Base-by-base conservation (phyloP, 2,113 vertebrate species). In the Hymenochirus boettgeri region DNA sequence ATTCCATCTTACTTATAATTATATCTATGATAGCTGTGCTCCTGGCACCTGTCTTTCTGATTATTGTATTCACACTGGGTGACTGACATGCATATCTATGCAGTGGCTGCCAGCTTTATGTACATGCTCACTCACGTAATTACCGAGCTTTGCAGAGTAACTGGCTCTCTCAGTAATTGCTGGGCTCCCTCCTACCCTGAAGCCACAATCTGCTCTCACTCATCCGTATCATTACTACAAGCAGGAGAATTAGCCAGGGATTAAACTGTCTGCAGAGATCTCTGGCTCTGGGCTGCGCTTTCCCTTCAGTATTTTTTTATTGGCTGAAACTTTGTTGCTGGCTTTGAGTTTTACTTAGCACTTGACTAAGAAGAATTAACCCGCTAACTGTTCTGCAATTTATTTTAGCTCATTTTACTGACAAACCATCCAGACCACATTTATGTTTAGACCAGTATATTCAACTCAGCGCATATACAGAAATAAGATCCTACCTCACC, bases 141-240 rank as follows among this genome's bases (percentile, higher is more conserved):
- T 71, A 47, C 29, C 13, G 12, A 18, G 31, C 52, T 18, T 31
- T 55, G 5, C 12, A 27, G 7, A 6, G 13, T 42, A 42, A 42
- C 39, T 55, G 25, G 24, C 17, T 55, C 24, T 55, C 52, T 31
- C 52, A 31, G 26, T 55, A 19, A 55, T 55, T 55, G 24, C 26
- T 3, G 15, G 15, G 52, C 55, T 51, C 31, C 46, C 24, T 69
- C 47, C 70, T 27, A 54, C 55, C 54, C 46, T 62, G 31, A 51
- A 58, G 64, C 66, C 60, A 55, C 82, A 83, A 13, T 80, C 79
- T 83, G 80, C 73, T 81, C 72, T 69, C 65, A 64, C 57, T 73
- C 80, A 76, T 72, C 61, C 71, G 3, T 78, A 72, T 75, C 73
- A 72, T 51, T 69, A 55, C 72, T 74, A 74, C 72, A 73, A 71